These are phyloP conservation scores for Diadumene lineata DNA, from an alignment of 92 coral and sea anemone species.

Conservation along the genomic window DNA sequence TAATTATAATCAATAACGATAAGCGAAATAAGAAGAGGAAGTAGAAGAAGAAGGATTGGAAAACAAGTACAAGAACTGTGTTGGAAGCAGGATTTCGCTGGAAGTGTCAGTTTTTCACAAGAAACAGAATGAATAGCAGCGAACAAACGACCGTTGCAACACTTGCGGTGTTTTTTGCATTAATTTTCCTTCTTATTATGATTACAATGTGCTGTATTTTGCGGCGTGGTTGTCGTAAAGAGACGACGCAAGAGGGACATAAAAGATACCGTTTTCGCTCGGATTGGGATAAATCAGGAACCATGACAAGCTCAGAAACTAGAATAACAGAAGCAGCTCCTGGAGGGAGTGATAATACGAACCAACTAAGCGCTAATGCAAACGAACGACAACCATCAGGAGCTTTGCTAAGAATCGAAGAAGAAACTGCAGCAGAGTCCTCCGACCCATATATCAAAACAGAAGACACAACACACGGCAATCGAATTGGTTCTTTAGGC, in stretches of 20 bases:
- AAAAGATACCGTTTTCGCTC: conserved; percentile 48
- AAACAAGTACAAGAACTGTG: too few relatives aligned
- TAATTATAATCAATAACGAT: not conserved
- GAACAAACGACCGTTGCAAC: conserved; percentile 69
- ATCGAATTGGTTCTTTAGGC: not conserved
- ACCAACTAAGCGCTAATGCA: not conserved
- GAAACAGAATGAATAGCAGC: conserved; percentile 68
- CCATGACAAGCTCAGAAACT: conserved; percentile 63
- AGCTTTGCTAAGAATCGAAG: conserved; percentile 37
- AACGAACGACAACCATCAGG: not conserved
- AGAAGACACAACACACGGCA: not conserved
- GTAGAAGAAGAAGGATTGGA: too few relatives aligned
- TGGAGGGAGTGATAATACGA: conserved; percentile 13
- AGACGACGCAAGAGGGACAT: conserved; percentile 39
- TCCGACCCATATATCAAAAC: conserved; percentile 1
- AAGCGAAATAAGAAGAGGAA: not conserved
- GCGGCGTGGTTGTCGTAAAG: conserved; percentile 59
- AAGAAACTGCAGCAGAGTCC: conserved; percentile 33
- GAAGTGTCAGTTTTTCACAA: too few relatives aligned
- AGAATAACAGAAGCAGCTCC: conserved; percentile 55
- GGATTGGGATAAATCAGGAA: conserved; percentile 63
- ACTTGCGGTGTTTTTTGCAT: conserved; percentile 58
- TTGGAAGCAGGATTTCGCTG: not conserved
- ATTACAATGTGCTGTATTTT: conserved; percentile 60
- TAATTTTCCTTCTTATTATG: conserved; percentile 52